Evolutionary conservation across 2,113 vertebrate genomes (phyloP), one percentile per base, ranked within the genome.

Genomic region (Columba livia): DNA sequence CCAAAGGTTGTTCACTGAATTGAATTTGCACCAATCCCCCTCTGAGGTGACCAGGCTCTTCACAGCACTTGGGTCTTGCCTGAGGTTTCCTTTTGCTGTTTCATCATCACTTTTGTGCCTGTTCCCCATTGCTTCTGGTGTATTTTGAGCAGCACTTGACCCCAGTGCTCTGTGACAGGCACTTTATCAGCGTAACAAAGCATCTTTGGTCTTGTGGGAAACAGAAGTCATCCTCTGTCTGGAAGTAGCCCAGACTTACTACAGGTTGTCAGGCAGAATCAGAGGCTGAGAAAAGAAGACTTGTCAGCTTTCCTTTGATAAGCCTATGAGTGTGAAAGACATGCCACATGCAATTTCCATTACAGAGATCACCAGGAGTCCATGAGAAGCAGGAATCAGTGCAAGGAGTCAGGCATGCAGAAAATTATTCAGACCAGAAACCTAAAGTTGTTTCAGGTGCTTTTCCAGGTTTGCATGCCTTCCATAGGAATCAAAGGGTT

Each of bases 271-370:
- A 53, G 25, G 25, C 25, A 28, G 51, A 53, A 26, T 28, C 51
- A 53, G 51, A 53, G 51, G 51, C 51, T 53, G 90, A 93, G 94
- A 88, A 84, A 51, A 89, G 72, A 71, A 32, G 77, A 77, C 57
- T 87, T 90, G 79, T 54, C 90, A 83, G 88, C 92, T 88, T 83
- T 70, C 81, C 69, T 66, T 85, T 69, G 96, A 95, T 97, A 97
- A 97, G 85, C 62, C 51, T 25, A 44, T 72, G 72, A 97, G 96
- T 97, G 96, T 95, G 91, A 91, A 85, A 96, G 97, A 53, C 51
- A 53, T 28, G 51, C 50, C 90, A 90, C 96, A 95, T 50, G 69
- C 61, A 72, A 93, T 93, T 94, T 92, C 92, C 89, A 86, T 93
- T 94, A 87, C 83, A 54, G 64, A 89, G 42, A 66, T 58, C 48